Evolutionary conservation across 2,888 invertebrate genomes (phyloP).

Genomic region (Cosmopolites sordidus): DNA sequence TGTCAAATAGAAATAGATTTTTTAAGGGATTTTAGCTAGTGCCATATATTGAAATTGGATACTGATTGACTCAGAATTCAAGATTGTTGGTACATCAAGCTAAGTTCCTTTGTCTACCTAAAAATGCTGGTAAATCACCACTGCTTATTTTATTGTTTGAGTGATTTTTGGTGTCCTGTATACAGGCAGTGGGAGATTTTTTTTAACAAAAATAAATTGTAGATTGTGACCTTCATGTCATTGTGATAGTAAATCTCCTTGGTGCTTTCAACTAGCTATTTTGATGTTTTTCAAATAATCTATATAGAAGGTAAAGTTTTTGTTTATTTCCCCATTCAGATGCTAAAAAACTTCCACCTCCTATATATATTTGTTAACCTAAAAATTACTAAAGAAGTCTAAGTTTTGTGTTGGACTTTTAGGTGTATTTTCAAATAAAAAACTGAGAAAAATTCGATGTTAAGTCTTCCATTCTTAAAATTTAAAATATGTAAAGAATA

Average conservation of each 20-base stretch:
- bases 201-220: conserved; percentile 13
- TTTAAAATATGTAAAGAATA: conserved; percentile 16
- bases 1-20: conserved; percentile 46
- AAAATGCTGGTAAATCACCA: conserved; percentile 12
- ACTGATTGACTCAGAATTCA: conserved; percentile 37
- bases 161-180: conserved; percentile 6
- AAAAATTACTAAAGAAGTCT: no score
- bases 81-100: no score
- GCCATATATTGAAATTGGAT: conserved; percentile 37
- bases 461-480: conserved; percentile 24
- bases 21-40: conserved; percentile 31
- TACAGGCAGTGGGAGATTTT: conserved; percentile 14
- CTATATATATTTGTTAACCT: background rate
- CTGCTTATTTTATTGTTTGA: conserved; percentile 16
- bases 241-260: conserved; percentile 27
- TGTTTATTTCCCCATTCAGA: conserved; percentile 1
- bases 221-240: conserved; percentile 23
- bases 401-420: conserved; percentile 16
- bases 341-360: conserved; percentile 3
- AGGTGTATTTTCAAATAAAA: conserved; percentile 16
- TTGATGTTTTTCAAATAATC: conserved; percentile 16
- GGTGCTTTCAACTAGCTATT: conserved; percentile 23
- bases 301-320: conserved; percentile 9
- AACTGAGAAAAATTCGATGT: conserved; percentile 9
- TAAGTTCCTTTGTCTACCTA: conserved; percentile 15